Conservation (phyloP, 30 jellyfish, hydroid and myxozoan genomes). For the Nemopilema nomurai region DNA sequence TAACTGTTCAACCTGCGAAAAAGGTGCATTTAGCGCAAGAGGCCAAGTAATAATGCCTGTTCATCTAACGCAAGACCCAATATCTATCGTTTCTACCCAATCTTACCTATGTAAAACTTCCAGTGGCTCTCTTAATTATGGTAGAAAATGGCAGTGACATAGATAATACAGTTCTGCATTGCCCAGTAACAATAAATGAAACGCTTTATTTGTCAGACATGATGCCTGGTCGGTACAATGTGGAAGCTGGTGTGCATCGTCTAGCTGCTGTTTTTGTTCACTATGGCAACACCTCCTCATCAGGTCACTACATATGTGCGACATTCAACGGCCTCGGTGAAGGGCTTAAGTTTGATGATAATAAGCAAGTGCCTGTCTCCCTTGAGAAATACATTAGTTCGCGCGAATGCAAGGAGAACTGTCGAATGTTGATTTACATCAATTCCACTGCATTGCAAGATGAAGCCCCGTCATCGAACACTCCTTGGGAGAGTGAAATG, state of each 20-base stretch:
- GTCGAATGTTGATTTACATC: neutral
- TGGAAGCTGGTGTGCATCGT: neutral
- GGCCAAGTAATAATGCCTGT: neutral
- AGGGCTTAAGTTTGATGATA: neutral
- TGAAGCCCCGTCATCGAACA: neutral
- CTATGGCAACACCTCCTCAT: neutral
- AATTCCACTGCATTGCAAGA: neutral
- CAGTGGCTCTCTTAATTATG: neutral
- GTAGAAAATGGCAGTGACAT: neutral
- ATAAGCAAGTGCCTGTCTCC: neutral
- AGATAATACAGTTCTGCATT: neutral
- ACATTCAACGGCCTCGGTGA: conserved; percentile 4
- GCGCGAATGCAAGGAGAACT: neutral
- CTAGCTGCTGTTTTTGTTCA: conserved; percentile 8
- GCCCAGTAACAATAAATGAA: neutral
- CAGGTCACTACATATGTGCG: neutral
- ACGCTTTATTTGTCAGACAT: conserved; percentile 1
- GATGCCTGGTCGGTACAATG: neutral
- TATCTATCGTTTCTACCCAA: neutral
- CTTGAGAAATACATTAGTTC: neutral
- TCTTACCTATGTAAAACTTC: neutral
- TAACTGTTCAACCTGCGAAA: neutral
- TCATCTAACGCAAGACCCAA: neutral
- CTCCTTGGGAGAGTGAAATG: neutral
- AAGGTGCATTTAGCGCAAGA: neutral